Base-by-base conservation (phyloP, 2,888 invertebrate species). In the Microctonus hyperodae region DNA sequence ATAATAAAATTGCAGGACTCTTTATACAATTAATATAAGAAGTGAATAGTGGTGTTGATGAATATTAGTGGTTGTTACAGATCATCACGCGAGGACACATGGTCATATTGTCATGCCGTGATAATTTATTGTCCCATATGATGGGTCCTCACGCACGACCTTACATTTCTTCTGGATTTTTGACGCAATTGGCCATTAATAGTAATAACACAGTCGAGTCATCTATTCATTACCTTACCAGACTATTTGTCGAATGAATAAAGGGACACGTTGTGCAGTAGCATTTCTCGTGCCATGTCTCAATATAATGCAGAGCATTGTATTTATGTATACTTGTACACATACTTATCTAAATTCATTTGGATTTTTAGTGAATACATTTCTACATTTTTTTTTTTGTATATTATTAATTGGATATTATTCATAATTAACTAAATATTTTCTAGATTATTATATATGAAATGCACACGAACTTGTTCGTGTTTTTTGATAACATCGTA, bases 171-270 rank as follows among this genome's bases (percentile, higher is more conserved):
- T n/a, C n/a, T n/a, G n/a, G n/a, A n/a, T n/a, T n/a, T n/a, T n/a
- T n/a, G n/a, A 50, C 56, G 61, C 70, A 70, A 71, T 73, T 73
- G 70, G 68, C 66, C 69, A 70, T 71, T 70, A 73, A 61, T 67
- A 67, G 71, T 70, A 71, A 73, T 71, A 73, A 71, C 70, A 68
- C 69, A 70, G 68, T 65, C 67, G 44, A 60, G 53, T 55, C 66
- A 65, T 55, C 53, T 33, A 60, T 65, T 44, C 59, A 65, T 65
- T 55, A 37, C 28, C 23, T 44, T n/a, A 22, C 51, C 51, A 11
- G 33, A 37, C 62, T 62, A 2, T 10, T 68, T 70, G 65, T 67
- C 62, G 35, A 69, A 60, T 57, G 35, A 67, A 56, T 35, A 35
- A 35, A 9, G 9, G 2, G 10, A 2, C 11, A 9, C 35, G 11